phyloP scores from a whole-genome alignment of 2,113 vertebrate genomes.

The Pelmatolapia mariae region DNA sequence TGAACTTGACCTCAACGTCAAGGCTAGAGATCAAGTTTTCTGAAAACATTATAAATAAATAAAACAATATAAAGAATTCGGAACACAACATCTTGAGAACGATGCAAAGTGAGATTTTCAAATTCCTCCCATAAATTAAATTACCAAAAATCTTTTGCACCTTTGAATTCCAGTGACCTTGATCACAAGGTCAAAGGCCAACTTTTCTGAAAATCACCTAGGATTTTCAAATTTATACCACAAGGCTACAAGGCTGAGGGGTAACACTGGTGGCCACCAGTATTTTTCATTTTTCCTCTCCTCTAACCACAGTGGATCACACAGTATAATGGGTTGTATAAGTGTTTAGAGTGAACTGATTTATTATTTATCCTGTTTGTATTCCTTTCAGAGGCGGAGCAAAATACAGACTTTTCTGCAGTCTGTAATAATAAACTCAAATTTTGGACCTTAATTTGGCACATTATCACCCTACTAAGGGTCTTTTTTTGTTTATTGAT shows the following conservation, averaged over 20 bases:
- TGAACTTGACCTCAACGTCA: neutral
- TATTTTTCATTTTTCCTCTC: neutral
- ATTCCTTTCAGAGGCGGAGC: neutral
- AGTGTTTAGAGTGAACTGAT: neutral
- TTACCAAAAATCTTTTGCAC: neutral
- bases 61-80: fast-evolving
- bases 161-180: neutral
- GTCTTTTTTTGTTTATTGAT: neutral
- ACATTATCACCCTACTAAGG: neutral
- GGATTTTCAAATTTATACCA: neutral
- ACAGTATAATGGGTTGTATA: neutral
- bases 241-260: neutral
- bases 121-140: neutral
- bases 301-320: neutral
- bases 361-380: neutral
- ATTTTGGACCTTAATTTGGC: neutral
- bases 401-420: neutral
- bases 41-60: neutral
- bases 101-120: fast-evolving
- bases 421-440: neutral
- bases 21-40: neutral
- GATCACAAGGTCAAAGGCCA: neutral
- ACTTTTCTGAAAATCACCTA: neutral
- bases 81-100: neutral
- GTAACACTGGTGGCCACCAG: neutral